These are phyloP conservation scores for Hippocampus kuda DNA, from an alignment of 2,797 vertebrate genomes.

Conservation along the genomic window DNA sequence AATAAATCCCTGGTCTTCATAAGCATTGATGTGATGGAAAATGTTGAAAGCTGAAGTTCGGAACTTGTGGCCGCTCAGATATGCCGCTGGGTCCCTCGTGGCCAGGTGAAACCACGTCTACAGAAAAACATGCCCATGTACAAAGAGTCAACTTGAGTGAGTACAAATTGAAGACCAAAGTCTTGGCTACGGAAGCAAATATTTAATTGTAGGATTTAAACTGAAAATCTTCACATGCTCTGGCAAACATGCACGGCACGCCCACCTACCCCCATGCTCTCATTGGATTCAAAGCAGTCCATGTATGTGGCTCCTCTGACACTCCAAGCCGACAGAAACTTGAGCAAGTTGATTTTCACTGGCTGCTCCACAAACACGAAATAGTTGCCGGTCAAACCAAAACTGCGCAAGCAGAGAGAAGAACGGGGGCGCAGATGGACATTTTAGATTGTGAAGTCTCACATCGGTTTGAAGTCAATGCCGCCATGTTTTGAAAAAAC, in stretches of 20 bases:
- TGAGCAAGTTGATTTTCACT: slow-evolving; percentile 93
- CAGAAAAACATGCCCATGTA: slow-evolving; percentile 5
- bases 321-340: slow-evolving; percentile 93
- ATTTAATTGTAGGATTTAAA: no score
- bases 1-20: slow-evolving; percentile 85
- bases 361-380: slow-evolving; percentile 96
- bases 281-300: slow-evolving; percentile 97
- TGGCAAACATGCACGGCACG: not conserved
- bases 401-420: slow-evolving; percentile 63
- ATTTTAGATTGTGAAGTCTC: not conserved
- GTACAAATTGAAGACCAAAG: no score
- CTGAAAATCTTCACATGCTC: not conserved
- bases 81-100: slow-evolving; percentile 81
- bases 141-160: not conserved
- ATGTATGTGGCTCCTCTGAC: slow-evolving; percentile 96
- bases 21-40: slow-evolving; percentile 97
- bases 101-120: slow-evolving; percentile 94
- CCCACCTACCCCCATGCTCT: slow-evolving; percentile 83
- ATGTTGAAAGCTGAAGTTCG: slow-evolving; percentile 87
- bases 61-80: slow-evolving; percentile 79
- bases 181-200: no score
- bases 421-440: not conserved
- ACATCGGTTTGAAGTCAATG: not conserved
- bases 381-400: slow-evolving; percentile 88
- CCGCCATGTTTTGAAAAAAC: not conserved